Evolutionary conservation across 2,888 invertebrate species (phyloP).

Genomic region (Tipula lateralis): DNA sequence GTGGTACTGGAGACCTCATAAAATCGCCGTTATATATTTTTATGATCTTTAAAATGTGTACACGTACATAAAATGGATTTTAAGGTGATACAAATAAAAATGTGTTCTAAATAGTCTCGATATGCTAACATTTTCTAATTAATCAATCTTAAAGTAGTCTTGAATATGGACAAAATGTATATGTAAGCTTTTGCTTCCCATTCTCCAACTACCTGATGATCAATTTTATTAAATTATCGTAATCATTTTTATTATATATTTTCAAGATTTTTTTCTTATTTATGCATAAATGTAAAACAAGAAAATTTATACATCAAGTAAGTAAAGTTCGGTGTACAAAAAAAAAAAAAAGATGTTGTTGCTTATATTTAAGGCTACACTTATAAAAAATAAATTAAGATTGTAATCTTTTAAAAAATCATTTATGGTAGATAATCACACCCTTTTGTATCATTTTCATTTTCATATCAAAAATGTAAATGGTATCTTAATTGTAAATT

Average conservation of each 20-base stretch:
- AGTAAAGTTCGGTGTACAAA: background rate
- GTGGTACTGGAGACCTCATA: background rate
- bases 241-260: background rate
- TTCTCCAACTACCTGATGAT: background rate
- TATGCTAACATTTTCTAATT: background rate
- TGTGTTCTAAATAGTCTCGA: background rate
- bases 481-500: slow-evolving; percentile 24
- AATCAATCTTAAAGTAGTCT: background rate
- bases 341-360: background rate
- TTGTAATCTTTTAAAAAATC: background rate
- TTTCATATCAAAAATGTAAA: slow-evolving; percentile 19
- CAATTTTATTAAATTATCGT: slow-evolving; percentile 11
- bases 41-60: background rate
- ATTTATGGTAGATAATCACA: slow-evolving; percentile 29
- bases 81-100: background rate
- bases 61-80: background rate
- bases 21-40: background rate
- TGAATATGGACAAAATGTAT: background rate
- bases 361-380: background rate
- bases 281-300: background rate
- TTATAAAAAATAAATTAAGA: background rate
- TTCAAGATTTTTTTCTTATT: background rate
- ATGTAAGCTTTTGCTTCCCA: background rate
- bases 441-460: slow-evolving; percentile 25
- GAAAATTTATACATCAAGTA: background rate